Evolutionary conservation across 1,140 invertebrate genomes (phyloP).

Genomic region (Lanistes nyassanus): DNA sequence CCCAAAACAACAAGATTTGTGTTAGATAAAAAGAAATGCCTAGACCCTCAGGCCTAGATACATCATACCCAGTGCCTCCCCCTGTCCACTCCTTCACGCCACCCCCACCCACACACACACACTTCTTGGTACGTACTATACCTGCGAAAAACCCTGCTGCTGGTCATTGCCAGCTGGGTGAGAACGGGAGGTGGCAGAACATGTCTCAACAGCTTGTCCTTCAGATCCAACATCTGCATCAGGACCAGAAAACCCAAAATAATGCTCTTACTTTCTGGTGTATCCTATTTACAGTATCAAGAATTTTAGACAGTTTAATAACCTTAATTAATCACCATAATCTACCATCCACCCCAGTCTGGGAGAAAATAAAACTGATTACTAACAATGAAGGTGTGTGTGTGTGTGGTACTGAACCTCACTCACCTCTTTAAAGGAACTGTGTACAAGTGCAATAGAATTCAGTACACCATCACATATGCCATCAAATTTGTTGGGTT

Average conservation of each 20-base stretch:
- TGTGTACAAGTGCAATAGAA: conserved; percentile 57
- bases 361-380: neutral
- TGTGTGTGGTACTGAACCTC: neutral
- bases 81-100: too few relatives aligned
- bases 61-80: too few relatives aligned
- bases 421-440: conserved; percentile 55
- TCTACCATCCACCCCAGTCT: neutral
- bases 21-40: too few relatives aligned
- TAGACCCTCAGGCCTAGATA: too few relatives aligned
- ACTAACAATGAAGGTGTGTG: neutral
- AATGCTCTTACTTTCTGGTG: conserved; percentile 1
- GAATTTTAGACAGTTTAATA: neutral
- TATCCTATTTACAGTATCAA: neutral
- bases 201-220: conserved; percentile 64
- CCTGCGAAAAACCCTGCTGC: conserved; percentile 63
- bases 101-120: too few relatives aligned
- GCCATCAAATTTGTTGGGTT: conserved; percentile 63
- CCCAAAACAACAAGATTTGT: too few relatives aligned
- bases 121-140: conserved; percentile 26
- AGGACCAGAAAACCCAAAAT: conserved; percentile 24
- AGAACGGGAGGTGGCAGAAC: conserved; percentile 61
- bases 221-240: conserved; percentile 60
- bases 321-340: neutral
- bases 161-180: conserved; percentile 58
- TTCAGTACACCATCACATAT: conserved; percentile 63